Evolutionary conservation across 1,140 invertebrate genomes (phyloP).

Genomic region (Halictus rubicundus): DNA sequence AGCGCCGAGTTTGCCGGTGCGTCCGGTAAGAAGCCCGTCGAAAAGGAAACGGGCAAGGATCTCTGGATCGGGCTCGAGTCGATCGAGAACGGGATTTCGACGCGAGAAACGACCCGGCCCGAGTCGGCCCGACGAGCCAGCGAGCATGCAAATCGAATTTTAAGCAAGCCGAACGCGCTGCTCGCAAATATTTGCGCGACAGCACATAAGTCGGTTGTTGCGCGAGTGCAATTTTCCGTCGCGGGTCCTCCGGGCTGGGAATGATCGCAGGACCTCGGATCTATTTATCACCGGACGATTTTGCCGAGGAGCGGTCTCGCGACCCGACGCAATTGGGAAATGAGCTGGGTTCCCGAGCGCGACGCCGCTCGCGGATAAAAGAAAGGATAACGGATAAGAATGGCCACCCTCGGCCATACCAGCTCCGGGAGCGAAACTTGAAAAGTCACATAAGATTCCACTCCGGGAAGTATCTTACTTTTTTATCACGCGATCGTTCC

Average conservation of each 20-base stretch:
- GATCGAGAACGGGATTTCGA: not conserved
- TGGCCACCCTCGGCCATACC: too few relatives aligned
- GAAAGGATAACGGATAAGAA: not conserved
- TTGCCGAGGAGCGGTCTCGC: too few relatives aligned
- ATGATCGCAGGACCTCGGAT: not conserved
- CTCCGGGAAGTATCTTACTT: slow-evolving; percentile 2
- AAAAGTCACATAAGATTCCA: slow-evolving; percentile 30
- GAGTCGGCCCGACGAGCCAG: not conserved
- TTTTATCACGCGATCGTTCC: slow-evolving; percentile 23
- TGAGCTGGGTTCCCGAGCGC: too few relatives aligned
- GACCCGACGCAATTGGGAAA: not conserved
- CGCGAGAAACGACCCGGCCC: not conserved
- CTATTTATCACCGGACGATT: too few relatives aligned
- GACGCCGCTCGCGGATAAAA: not conserved
- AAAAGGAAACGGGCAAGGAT: not conserved
- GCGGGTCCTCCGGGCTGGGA: too few relatives aligned
- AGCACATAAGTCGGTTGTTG: slow-evolving; percentile 6
- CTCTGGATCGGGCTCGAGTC: not conserved
- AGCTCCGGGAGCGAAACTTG: not conserved
- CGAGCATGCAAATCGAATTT: slow-evolving; percentile 25
- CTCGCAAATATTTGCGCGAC: slow-evolving; percentile 12
- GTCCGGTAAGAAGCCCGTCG: slow-evolving; percentile 1
- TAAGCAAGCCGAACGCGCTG: not conserved
- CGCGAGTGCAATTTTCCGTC: not conserved
- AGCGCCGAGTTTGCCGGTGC: not conserved